These are phyloP conservation scores for Leucophenga varia DNA, from an alignment of 1,140 invertebrate species.

Conservation along the genomic window DNA sequence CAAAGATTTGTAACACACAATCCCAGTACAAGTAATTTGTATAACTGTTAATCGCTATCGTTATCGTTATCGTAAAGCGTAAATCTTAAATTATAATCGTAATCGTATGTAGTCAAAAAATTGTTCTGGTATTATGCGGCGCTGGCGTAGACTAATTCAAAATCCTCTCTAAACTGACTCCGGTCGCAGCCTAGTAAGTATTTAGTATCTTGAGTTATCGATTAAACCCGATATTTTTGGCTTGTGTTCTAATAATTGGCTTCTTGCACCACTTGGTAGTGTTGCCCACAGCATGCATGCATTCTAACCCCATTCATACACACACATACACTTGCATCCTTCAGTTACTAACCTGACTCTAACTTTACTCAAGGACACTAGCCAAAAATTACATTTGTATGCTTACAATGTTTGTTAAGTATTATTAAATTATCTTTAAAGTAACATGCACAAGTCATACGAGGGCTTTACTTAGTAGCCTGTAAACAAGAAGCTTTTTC, in stretches of 20 bases:
- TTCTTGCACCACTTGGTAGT: slow-evolving; percentile 16
- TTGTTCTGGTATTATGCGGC: slow-evolving; percentile 21
- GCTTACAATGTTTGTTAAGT: too few relatives aligned
- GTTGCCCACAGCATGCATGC: slow-evolving; percentile 27
- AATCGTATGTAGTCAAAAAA: slow-evolving; percentile 14
- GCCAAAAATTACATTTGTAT: too few relatives aligned
- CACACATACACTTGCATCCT: slow-evolving; percentile 3
- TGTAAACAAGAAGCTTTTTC: not conserved
- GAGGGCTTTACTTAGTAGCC: too few relatives aligned
- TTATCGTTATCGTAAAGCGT: slow-evolving; percentile 15
- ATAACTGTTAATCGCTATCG: too few relatives aligned
- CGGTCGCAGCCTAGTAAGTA: slow-evolving; percentile 35
- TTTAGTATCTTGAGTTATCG: slow-evolving; percentile 29
- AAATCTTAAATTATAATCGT: too few relatives aligned
- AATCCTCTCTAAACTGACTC: slow-evolving; percentile 17
- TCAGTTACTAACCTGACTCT: slow-evolving; percentile 5
- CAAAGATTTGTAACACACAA: too few relatives aligned
- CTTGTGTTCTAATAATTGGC: slow-evolving; percentile 19
- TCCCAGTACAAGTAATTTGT: slow-evolving; percentile 21
- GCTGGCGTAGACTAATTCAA: slow-evolving; percentile 27
- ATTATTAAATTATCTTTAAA: too few relatives aligned
- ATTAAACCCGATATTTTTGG: slow-evolving; percentile 9
- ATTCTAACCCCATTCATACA: slow-evolving; percentile 22
- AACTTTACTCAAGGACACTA: too few relatives aligned
- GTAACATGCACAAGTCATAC: too few relatives aligned